Evolutionary conservation across 2,113 vertebrate genomes (phyloP).

Genomic region (Prinia subflava): DNA sequence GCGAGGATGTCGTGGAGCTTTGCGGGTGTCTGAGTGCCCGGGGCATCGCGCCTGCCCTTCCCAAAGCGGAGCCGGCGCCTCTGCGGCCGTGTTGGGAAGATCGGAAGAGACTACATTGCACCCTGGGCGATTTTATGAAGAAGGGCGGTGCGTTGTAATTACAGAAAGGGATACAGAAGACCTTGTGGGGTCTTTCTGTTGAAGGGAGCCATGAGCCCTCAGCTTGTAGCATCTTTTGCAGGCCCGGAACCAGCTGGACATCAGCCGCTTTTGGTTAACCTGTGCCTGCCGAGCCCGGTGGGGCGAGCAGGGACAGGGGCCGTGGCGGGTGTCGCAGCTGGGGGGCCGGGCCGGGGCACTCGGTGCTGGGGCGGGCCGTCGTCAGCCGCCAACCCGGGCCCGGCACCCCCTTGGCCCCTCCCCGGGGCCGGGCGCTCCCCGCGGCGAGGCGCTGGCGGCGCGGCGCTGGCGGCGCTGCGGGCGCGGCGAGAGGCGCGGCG

Average conservation of each 20-base stretch:
- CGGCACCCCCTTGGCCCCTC: background rate
- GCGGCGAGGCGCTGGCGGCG: background rate
- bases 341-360: background rate
- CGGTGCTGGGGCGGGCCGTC: background rate
- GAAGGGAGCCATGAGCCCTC: background rate
- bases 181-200: background rate
- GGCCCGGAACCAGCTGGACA: background rate
- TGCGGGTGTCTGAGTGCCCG: background rate
- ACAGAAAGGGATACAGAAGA: background rate
- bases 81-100: background rate
- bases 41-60: background rate
- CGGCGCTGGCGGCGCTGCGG: background rate
- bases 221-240: background rate
- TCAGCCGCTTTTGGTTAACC: background rate
- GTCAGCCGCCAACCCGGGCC: background rate
- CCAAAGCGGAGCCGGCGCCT: background rate
- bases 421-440: background rate
- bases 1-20: fast-evolving
- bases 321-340: background rate
- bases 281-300: fast-evolving
- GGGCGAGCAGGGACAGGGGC: background rate
- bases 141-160: background rate
- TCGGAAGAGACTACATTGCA: fast-evolving
- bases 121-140: background rate
- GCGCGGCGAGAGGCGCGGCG: background rate